Conservation (phyloP, 2,797 vertebrate genomes). For the Coilia nasus region DNA sequence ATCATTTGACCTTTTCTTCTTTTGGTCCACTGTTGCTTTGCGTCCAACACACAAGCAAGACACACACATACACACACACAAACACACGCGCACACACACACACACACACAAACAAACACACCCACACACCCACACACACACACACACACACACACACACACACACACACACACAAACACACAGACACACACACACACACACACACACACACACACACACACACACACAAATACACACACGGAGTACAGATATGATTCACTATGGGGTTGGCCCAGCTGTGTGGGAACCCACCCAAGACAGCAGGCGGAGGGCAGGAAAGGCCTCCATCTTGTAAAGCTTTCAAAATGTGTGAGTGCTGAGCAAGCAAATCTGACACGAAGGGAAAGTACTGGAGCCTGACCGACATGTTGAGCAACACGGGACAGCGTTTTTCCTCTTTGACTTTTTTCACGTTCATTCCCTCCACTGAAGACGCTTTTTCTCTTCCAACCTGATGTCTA, state of each 20-base stretch:
- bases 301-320: not conserved
- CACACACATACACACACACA: not conserved
- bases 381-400: not conserved
- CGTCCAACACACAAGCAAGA: not conserved
- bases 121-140: not conserved
- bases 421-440: not conserved
- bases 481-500: not conserved
- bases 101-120: not conserved
- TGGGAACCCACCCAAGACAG: not conserved
- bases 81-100: not conserved
- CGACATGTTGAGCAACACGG: not conserved
- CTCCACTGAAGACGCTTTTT: not conserved
- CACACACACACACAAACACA: not conserved
- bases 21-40: not conserved
- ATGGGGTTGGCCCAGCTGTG: not conserved
- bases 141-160: not conserved
- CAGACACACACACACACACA: not conserved
- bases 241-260: not conserved
- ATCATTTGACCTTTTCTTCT: not conserved
- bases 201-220: not conserved
- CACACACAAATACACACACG: not conserved
- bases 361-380: not conserved
- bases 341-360: not conserved
- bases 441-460: not conserved
- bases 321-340: conserved; percentile 20